Evolutionary conservation across 2,113 vertebrate genomes (phyloP).

Genomic region (Oenanthe melanoleuca): DNA sequence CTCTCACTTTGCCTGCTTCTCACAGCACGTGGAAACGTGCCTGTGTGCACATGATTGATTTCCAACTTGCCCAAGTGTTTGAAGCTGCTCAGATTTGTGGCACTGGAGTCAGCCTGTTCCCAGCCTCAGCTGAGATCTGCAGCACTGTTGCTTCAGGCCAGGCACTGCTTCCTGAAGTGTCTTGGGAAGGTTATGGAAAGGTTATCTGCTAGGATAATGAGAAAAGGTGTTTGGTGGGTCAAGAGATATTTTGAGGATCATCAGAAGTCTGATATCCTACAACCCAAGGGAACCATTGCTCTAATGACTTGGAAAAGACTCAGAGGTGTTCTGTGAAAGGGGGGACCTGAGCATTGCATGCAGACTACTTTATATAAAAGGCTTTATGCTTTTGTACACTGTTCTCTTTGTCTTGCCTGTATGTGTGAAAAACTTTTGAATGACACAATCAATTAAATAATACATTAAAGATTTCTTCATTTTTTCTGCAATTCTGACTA

Average conservation of each 20-base stretch:
- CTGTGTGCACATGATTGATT: neutral
- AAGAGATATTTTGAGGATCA: conserved; percentile 1
- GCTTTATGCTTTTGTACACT: neutral
- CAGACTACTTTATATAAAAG: neutral
- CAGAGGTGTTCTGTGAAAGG: neutral
- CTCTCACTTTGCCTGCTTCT: neutral
- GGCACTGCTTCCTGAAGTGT: neutral
- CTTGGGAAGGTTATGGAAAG: conserved; percentile 5
- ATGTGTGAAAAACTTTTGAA: neutral
- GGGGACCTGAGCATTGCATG: neutral
- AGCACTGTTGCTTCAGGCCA: neutral
- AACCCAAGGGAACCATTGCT: neutral
- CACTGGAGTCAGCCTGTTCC: neutral
- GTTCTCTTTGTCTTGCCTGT: neutral
- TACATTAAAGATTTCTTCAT: neutral
- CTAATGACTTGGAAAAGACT: neutral
- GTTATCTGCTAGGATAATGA: conserved; percentile 12
- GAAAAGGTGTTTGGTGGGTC: conserved; percentile 13
- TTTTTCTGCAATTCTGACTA: neutral
- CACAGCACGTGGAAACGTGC: neutral
- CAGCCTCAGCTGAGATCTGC: neutral
- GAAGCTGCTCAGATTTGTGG: neutral
- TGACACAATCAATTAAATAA: neutral
- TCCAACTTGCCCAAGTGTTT: neutral
- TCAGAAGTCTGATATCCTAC: neutral